Evolutionary conservation across 2,888 invertebrate genomes (phyloP), one percentile per base, ranked within the genome.

Genomic region (Pammene aurita): DNA sequence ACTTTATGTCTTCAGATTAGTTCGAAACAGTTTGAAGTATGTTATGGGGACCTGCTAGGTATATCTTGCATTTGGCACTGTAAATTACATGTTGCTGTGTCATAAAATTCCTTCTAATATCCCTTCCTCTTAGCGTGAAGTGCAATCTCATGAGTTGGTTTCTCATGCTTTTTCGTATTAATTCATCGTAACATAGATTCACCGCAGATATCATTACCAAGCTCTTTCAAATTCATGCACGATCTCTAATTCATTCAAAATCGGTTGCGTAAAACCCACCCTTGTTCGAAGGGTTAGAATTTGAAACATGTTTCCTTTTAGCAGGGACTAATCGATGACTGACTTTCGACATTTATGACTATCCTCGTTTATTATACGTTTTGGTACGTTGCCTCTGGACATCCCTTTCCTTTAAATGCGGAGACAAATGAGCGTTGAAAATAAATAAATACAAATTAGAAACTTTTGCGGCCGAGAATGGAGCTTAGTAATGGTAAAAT

Each of bases 401-500:
- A 44, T 6, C n/a, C 44, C 26, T 26, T n/a, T n/a, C 7, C 7
- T 44, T 57, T 34, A n/a, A 26, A 7, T 7, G 7, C 34, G 34
- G 13, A 58, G 42, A 58, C 41, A 26, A 58, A 57, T 57, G 26
- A 42, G 14, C 35, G 7, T n/a, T n/a, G 5, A 44, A 58, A 60
- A 34, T 48, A 35, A 60, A 38, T 9, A 38, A 50, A 38, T 41
- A n/a, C n/a, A 10, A 41, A 62, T 50, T 50, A 41, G 16, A 11
- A 50, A 16, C 48, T 26, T 26, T 46, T 16, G 11, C 11, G 10
- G 48, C 38, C 16, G 48, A 11, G 16, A 38, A 1, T 11, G 1
- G 26, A 48, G n/a, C 26, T 58, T 38, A 48, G 61, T 18, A 50
- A 48, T 7, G n/a, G 14, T 61, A 9, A 48, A 46, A 61, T 48